phyloP scores from a whole-genome alignment of 2,113 vertebrate genomes.

The Etheostoma spectabile region DNA sequence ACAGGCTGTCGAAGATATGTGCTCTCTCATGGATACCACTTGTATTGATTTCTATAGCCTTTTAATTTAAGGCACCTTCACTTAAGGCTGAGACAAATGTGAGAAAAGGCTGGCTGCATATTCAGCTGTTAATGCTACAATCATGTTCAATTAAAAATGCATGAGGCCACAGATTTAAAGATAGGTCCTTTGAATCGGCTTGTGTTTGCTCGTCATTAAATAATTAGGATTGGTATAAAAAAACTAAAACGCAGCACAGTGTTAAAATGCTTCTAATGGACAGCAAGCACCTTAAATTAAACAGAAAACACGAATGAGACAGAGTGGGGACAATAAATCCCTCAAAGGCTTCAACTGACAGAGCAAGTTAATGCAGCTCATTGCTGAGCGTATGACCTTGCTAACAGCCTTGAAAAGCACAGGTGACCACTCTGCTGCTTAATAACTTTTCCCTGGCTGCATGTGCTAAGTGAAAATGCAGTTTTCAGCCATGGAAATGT shows the following conservation, averaged over 20 bases:
- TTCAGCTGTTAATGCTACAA: constrained; percentile 89
- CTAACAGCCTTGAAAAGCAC: constrained; percentile 85
- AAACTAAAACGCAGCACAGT: constrained; percentile 74
- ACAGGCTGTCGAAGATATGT: constrained; percentile 64
- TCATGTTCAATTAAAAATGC: constrained; percentile 93
- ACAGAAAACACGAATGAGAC: constrained; percentile 86
- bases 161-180: constrained; percentile 85
- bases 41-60: constrained; percentile 83
- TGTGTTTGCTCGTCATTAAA: constrained; percentile 89
- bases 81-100: constrained; percentile 76
- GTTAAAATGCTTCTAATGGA: constrained; percentile 89
- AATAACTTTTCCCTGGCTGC: constrained; percentile 84
- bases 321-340: constrained; percentile 91
- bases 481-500: constrained; percentile 59
- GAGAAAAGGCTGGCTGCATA: constrained; percentile 79
- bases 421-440: constrained; percentile 86
- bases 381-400: constrained; percentile 87
- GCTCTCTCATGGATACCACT: constrained; percentile 72
- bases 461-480: constrained; percentile 60
- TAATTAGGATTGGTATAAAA: constrained; percentile 88
- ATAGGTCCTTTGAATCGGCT: constrained; percentile 81
- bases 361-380: constrained; percentile 89
- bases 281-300: constrained; percentile 85
- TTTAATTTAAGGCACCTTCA: constrained; percentile 84
- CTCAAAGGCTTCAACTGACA: constrained; percentile 86